These are phyloP conservation scores for Megalonaias nervosa DNA, from an alignment of 1,140 invertebrate species.

Conservation along the genomic window DNA sequence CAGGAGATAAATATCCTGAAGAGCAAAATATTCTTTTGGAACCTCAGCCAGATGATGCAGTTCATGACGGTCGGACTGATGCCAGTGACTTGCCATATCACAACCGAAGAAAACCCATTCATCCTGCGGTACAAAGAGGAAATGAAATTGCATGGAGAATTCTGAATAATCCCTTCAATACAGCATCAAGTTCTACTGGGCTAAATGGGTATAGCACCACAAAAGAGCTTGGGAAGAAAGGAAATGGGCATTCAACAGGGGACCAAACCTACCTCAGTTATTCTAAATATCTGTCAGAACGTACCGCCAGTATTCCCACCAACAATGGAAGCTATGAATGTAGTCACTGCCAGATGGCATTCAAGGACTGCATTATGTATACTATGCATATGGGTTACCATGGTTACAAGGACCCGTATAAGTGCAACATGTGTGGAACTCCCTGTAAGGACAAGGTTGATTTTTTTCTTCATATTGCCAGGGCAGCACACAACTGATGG, in stretches of 20 bases:
- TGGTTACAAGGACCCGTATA: conserved; percentile 89
- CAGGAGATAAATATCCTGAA: conserved; percentile 10
- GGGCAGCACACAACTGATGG: conserved; percentile 79
- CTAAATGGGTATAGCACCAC: no score
- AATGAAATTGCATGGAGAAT: conserved; percentile 62
- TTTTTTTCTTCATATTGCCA: conserved; percentile 93
- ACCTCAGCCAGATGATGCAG: no score
- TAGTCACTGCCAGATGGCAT: conserved; percentile 90
- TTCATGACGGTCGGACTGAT: no score
- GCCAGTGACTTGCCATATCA: conserved; percentile 9
- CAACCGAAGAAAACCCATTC: conserved; percentile 3
- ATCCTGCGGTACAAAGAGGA: conserved; percentile 47
- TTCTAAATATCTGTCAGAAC: no score
- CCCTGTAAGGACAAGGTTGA: conserved; percentile 85
- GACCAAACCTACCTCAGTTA: no score
- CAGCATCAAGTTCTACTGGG: no score
- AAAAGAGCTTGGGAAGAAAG: no score
- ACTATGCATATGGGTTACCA: conserved; percentile 98
- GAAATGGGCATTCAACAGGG: no score
- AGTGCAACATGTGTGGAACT: conserved; percentile 95
- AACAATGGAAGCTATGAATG: conserved; percentile 77
- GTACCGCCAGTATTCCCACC: not conserved
- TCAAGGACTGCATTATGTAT: conserved; percentile 92
- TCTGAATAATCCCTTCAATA: conserved; percentile 41
- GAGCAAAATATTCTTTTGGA: no score